These are phyloP conservation scores for Phaenicophaeus curvirostris DNA, from an alignment of 2,797 vertebrate genomes.

Conservation along the genomic window DNA sequence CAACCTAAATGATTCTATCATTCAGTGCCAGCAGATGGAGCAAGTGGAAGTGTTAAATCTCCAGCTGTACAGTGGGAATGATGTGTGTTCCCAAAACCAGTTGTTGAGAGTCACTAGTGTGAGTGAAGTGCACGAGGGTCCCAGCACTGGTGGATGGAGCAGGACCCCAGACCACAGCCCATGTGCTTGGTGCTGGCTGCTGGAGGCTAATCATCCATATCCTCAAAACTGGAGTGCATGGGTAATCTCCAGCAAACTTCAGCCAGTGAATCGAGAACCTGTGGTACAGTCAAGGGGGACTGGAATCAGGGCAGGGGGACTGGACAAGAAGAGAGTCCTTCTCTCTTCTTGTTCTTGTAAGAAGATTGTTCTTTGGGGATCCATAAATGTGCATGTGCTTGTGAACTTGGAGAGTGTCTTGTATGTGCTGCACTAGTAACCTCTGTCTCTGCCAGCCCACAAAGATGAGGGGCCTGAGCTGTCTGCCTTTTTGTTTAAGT, in stretches of 20 bases:
- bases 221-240: background rate
- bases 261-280: accelerated
- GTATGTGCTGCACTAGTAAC: too few relatives aligned
- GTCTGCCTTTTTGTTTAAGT: too few relatives aligned
- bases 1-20: background rate
- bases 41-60: background rate
- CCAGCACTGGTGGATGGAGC: accelerated
- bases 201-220: accelerated
- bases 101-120: accelerated
- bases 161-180: background rate
- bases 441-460: background rate
- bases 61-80: accelerated
- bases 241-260: background rate
- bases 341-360: too few relatives aligned
- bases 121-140: background rate
- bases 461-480: background rate
- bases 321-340: background rate
- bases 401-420: too few relatives aligned
- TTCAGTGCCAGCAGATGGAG: background rate
- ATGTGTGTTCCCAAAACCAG: background rate
- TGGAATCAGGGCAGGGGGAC: accelerated
- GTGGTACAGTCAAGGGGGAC: background rate
- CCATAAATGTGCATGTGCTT: too few relatives aligned
- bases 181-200: accelerated
- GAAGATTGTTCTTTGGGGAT: accelerated